Evolutionary conservation across 2,113 vertebrate species (phyloP).

Genomic region (Hypocryptadius cinnamomeus): DNA sequence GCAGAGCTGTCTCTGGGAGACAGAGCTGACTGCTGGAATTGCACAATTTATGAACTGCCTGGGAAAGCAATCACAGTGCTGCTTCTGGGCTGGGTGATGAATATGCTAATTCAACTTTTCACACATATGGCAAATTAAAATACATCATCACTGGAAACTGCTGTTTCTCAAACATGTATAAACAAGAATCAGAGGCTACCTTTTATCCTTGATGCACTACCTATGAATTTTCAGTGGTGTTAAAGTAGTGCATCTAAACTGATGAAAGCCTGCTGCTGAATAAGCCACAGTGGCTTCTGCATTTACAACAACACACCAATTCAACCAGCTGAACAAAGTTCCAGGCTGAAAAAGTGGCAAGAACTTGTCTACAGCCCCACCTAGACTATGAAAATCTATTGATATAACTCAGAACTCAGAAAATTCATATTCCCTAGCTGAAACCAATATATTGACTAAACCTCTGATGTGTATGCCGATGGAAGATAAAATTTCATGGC

Average conservation of each 20-base stretch:
- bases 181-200: neutral
- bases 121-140: slow-evolving; percentile 18
- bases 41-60: neutral
- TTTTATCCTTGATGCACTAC: neutral
- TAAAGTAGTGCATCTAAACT: neutral
- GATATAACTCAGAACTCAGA: neutral
- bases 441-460: slow-evolving; percentile 37
- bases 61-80: neutral
- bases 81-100: neutral
- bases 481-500: neutral
- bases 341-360: neutral
- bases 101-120: slow-evolving; percentile 36
- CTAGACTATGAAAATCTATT: neutral
- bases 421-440: neutral
- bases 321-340: neutral
- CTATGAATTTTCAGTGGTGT: neutral
- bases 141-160: neutral
- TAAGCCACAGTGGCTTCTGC: neutral
- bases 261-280: neutral
- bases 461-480: neutral
- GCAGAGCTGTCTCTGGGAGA: neutral
- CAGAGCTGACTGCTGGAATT: neutral
- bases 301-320: neutral
- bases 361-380: neutral
- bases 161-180: slow-evolving; percentile 30